These are phyloP conservation scores for Atta texana DNA, from an alignment of 1,140 invertebrate species.

Conservation along the genomic window DNA sequence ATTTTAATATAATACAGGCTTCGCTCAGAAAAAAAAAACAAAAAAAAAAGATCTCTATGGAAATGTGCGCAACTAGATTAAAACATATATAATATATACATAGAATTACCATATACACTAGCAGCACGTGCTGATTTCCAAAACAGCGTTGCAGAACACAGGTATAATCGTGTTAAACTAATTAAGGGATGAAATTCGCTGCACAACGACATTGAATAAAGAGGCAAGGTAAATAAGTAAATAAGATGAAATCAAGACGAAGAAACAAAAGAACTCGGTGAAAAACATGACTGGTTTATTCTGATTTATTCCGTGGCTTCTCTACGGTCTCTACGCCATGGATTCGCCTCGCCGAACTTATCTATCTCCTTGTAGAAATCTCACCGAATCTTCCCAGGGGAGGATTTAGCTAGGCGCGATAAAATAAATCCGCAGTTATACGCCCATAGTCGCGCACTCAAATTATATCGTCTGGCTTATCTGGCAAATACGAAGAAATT, in stretches of 20 bases:
- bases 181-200: constrained; percentile 28
- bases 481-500: constrained; percentile 39
- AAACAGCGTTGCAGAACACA: too few species aligned
- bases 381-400: constrained; percentile 66
- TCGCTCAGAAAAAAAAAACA: neutral
- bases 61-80: neutral
- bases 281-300: constrained; percentile 69
- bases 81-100: neutral
- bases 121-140: neutral
- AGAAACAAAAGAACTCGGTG: constrained; percentile 17
- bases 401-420: constrained; percentile 67
- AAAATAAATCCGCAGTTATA: constrained; percentile 64
- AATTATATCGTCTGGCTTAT: constrained; percentile 56
- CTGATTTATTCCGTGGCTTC: constrained; percentile 49
- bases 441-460: constrained; percentile 27
- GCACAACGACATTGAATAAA: constrained; percentile 41
- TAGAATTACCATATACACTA: neutral
- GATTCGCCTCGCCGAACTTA: constrained; percentile 67
- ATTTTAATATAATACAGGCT: neutral
- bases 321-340: neutral
- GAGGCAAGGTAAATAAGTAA: constrained; percentile 20
- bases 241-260: constrained; percentile 1
- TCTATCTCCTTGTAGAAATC: constrained; percentile 73
- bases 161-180: constrained; percentile 10
- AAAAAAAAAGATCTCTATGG: neutral